phyloP scores from a whole-genome alignment of 2,113 vertebrate species.

The Lophochroa leadbeateri region DNA sequence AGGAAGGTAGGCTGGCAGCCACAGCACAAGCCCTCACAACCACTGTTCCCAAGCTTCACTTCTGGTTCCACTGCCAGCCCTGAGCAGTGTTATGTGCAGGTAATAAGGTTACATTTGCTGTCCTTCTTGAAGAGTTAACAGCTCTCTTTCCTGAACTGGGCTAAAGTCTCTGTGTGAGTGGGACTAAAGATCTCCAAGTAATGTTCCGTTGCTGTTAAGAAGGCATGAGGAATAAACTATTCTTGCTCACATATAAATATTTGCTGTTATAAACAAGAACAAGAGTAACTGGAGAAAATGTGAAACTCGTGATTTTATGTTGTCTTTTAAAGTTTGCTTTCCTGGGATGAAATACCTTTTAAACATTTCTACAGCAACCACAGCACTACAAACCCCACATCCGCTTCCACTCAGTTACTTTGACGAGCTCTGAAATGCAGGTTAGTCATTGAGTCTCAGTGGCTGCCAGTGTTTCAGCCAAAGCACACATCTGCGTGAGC shows the following conservation, averaged over 20 bases:
- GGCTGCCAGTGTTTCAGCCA: background rate
- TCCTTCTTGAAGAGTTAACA: background rate
- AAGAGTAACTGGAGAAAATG: conserved; percentile 15
- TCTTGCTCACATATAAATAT: conserved; percentile 26
- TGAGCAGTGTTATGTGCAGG: background rate
- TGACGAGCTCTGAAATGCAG: background rate
- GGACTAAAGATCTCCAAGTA: background rate
- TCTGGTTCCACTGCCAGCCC: background rate
- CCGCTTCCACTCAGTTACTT: background rate
- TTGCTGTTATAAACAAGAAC: conserved; percentile 10
- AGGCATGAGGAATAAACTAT: conserved; percentile 38
- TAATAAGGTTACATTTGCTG: background rate
- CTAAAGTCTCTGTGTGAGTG: background rate
- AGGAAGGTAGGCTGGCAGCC: background rate
- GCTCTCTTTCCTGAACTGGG: background rate
- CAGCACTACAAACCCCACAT: background rate
- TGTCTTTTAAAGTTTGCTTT: background rate
- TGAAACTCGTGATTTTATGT: background rate
- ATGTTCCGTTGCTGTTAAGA: background rate
- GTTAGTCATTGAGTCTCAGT: background rate
- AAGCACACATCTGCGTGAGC: background rate
- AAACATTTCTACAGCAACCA: background rate
- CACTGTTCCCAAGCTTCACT: background rate
- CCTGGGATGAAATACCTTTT: background rate
- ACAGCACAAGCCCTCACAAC: background rate